Evolutionary conservation across 2,113 vertebrate genomes (phyloP).

Genomic region (Plecturocebus donacophilus): DNA sequence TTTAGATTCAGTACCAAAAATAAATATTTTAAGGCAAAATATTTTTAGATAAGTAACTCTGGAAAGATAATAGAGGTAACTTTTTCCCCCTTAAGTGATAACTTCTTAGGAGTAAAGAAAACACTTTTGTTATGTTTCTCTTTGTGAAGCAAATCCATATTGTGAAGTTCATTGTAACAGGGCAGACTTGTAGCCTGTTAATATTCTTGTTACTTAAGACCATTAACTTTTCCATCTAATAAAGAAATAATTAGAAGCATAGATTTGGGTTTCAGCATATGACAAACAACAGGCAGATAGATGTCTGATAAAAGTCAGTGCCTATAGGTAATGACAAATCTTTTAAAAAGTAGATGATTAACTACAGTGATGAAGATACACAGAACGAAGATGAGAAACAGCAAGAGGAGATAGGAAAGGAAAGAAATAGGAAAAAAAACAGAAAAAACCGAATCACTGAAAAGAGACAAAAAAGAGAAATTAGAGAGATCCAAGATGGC

Average conservation of each 20-base stretch:
- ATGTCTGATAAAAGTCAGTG: not conserved
- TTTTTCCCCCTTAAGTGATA: not conserved
- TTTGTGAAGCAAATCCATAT: conserved; percentile 25
- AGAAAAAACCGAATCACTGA: not conserved
- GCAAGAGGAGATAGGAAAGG: not conserved
- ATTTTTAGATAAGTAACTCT: conserved; percentile 50
- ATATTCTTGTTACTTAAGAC: not conserved
- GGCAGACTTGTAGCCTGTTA: not conserved
- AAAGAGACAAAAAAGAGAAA: not conserved
- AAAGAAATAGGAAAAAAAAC: not conserved
- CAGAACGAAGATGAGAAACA: not conserved
- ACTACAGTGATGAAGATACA: conserved; percentile 8
- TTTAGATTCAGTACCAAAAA: conserved; percentile 37
- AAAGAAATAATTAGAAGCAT: conserved; percentile 21
- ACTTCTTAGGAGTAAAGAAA: conserved; percentile 18
- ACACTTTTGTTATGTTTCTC: not conserved
- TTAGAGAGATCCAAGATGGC: no score
- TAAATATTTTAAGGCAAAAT: not conserved
- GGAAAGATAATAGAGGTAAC: not conserved
- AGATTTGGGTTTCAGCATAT: not conserved
- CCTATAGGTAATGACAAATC: not conserved
- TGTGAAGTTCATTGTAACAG: conserved; percentile 4
- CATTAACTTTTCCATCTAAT: conserved; percentile 21
- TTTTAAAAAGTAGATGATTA: conserved; percentile 12
- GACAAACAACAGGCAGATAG: not conserved